Percentiles rank a stretch among this genome's conserved stretches.
These are phyloP conservation scores for Nymphalis c-album DNA, from an alignment of 2,888 invertebrate species.

Conservation along the genomic window DNA sequence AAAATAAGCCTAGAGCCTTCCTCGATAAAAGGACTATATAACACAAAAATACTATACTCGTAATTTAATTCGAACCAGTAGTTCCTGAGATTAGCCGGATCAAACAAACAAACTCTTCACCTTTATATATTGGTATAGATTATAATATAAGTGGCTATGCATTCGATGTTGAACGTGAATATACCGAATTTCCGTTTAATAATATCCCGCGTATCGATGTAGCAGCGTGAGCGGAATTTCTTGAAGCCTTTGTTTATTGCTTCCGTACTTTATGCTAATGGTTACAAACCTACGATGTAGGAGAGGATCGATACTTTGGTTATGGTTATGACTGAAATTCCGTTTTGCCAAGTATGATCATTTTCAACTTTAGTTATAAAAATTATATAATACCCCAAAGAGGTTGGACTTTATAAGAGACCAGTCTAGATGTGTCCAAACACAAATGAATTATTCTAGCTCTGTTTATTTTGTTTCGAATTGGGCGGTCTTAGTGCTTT, in stretches of 20 bases:
- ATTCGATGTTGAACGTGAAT: constrained; percentile 12
- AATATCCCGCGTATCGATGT: constrained; percentile 54
- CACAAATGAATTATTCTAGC: no score
- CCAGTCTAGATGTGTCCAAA: no score
- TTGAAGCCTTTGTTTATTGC: constrained; percentile 59
- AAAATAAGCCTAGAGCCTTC: no score
- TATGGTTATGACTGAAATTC: neutral
- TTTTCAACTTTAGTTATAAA: neutral
- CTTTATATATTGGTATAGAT: no score
- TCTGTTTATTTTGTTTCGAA: no score
- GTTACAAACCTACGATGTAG: constrained; percentile 39
- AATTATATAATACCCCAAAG: neutral
- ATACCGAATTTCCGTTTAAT: constrained; percentile 43
- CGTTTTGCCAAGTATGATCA: neutral
- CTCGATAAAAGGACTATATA: no score
- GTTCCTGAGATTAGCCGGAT: no score
- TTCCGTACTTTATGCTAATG: constrained; percentile 73
- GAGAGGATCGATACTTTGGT: constrained; percentile 26
- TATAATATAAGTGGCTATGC: neutral
- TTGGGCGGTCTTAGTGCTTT: no score
- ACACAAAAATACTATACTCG: no score
- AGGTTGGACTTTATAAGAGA: no score
- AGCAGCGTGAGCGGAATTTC: constrained; percentile 59
- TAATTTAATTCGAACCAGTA: no score
- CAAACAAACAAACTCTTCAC: no score